phyloP scores from a whole-genome alignment of 2,113 vertebrate species.

The Ploceus nigricollis region DNA sequence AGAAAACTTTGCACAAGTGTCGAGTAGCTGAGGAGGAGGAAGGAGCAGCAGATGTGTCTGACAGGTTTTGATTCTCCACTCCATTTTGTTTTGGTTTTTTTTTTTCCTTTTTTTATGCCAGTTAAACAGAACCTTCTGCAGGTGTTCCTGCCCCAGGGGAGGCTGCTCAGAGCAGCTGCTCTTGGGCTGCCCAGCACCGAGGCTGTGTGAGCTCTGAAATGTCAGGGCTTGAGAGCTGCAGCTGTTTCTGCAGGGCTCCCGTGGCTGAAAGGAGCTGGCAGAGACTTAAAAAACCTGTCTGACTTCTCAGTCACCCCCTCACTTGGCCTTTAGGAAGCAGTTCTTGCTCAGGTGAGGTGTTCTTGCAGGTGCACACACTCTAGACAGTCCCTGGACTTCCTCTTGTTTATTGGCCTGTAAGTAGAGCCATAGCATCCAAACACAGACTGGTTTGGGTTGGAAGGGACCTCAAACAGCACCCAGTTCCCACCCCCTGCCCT shows the following conservation, averaged over 20 bases:
- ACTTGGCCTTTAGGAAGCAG: neutral
- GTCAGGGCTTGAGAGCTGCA: neutral
- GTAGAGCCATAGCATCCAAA: neutral
- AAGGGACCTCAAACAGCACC: neutral
- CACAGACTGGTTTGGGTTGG: neutral
- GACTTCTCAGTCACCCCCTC: neutral
- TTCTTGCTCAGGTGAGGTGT: neutral
- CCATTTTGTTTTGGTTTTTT: neutral
- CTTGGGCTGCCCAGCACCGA: neutral
- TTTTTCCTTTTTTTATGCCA: neutral
- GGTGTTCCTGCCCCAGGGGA: neutral
- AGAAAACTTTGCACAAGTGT: neutral
- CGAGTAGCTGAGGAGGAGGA: neutral
- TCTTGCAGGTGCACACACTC: neutral
- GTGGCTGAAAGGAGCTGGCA: neutral
- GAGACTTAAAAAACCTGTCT: neutral
- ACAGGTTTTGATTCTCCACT: neutral
- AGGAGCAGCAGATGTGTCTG: neutral
- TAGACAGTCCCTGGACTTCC: neutral
- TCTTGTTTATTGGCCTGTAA: fast-evolving
- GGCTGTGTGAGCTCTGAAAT: neutral
- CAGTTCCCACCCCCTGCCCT: neutral
- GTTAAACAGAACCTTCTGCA: neutral
- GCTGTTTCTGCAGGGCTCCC: neutral
- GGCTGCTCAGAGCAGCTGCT: neutral